phyloP scores from a whole-genome alignment of 2,797 vertebrate species.

The Crax fasciolata region DNA sequence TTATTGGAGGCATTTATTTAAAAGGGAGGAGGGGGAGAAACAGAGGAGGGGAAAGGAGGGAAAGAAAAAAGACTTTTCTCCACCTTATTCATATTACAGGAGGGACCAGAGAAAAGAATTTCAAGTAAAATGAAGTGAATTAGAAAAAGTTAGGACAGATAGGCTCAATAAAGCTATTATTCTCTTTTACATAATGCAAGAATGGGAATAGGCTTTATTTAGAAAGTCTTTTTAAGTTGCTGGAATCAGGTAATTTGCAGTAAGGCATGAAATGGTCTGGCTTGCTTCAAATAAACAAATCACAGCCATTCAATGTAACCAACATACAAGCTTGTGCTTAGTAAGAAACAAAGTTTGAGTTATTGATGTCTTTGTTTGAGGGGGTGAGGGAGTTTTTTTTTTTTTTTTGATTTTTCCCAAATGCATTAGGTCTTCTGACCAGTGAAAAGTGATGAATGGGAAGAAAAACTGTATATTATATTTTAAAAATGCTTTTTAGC shows the following conservation, averaged over 20 bases:
- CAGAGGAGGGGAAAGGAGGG: neutral
- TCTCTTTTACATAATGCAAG: constrained; percentile 30
- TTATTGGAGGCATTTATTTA: neutral
- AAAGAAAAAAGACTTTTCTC: neutral
- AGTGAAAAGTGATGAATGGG: neutral
- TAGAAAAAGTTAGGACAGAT: neutral
- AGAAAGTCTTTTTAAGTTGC: constrained; percentile 12
- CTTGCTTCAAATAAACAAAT: neutral
- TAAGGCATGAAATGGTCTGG: constrained; percentile 15
- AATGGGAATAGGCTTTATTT: constrained; percentile 46
- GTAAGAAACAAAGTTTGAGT: neutral
- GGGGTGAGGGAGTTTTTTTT: no score
- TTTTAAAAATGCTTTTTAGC: neutral
- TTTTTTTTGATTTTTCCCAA: neutral
- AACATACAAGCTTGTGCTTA: neutral
- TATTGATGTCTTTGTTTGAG: neutral
- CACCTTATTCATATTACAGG: neutral
- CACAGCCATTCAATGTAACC: neutral
- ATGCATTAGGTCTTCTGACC: neutral
- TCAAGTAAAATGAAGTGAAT: neutral
- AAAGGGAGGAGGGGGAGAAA: neutral
- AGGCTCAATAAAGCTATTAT: constrained; percentile 14
- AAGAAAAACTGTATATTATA: neutral
- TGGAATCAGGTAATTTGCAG: constrained; percentile 28
- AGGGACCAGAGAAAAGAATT: neutral